Conservation (phyloP, 2,113 vertebrate species). For the Pedionomus torquatus region DNA sequence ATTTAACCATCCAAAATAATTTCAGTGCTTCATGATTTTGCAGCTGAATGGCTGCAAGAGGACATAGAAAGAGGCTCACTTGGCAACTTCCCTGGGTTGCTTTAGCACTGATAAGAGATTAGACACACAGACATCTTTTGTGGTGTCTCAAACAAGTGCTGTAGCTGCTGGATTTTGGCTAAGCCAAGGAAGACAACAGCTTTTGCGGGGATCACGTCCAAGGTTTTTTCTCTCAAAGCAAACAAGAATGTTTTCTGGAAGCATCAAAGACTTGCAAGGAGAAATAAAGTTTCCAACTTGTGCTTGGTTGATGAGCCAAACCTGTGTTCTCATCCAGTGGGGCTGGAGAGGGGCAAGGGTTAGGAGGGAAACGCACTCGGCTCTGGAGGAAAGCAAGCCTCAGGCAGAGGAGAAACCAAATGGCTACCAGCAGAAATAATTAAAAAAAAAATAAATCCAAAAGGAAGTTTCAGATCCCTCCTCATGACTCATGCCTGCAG, state of each 20-base stretch:
- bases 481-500: not conserved
- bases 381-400: not conserved
- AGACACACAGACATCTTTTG: not conserved
- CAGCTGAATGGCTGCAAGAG: not conserved
- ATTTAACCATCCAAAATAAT: not conserved
- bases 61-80: rapidly evolving
- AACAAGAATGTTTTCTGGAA: not conserved
- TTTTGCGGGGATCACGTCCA: not conserved
- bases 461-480: not conserved
- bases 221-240: not conserved
- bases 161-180: not conserved
- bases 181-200: not conserved
- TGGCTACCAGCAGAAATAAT: not conserved
- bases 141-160: not conserved
- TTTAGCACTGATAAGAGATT: not conserved
- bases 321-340: not conserved
- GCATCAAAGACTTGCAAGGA: not conserved
- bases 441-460: not conserved
- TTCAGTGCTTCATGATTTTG: not conserved
- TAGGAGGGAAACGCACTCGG: not conserved
- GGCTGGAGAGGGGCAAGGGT: not conserved
- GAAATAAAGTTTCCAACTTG: not conserved
- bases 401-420: not conserved
- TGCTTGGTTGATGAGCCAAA: not conserved
- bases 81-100: not conserved